These are phyloP conservation scores for Drosophila tsacasi DNA, from an alignment of 1,140 invertebrate species.

Conservation along the genomic window DNA sequence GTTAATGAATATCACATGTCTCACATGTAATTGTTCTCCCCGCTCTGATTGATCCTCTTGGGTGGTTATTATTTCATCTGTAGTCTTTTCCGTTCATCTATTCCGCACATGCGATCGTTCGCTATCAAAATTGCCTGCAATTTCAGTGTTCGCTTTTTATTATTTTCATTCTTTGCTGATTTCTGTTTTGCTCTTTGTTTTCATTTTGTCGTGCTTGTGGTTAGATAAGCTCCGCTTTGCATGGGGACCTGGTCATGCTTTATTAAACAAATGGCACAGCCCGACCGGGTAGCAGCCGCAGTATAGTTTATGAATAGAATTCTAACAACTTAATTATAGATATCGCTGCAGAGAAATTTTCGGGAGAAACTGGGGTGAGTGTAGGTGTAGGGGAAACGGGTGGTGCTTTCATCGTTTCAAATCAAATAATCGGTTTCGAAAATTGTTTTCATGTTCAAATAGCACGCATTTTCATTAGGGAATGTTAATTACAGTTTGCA, in stretches of 20 bases:
- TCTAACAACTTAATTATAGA: constrained; percentile 64
- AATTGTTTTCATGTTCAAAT: background rate
- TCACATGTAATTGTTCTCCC: background rate
- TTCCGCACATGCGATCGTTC: constrained; percentile 34
- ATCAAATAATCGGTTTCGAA: constrained; percentile 4
- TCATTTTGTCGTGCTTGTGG: constrained; percentile 18
- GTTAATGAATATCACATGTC: constrained; percentile 24
- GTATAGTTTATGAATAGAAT: constrained; percentile 56
- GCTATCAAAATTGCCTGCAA: constrained; percentile 43
- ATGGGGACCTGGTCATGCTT: constrained; percentile 52
- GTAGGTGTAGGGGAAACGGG: constrained; percentile 4
- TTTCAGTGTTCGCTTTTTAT: constrained; percentile 19
- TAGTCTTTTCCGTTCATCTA: too few species aligned
- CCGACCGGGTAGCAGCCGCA: constrained; percentile 7
- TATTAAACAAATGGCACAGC: constrained; percentile 55
- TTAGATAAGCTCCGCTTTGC: constrained; percentile 51
- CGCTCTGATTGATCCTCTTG: constrained; percentile 41
- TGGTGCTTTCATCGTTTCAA: background rate
- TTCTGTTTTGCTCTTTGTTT: constrained; percentile 27
- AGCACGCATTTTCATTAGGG: background rate
- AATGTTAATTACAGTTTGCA: background rate
- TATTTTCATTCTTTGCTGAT: constrained; percentile 20
- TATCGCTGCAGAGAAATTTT: constrained; percentile 23
- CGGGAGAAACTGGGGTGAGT: background rate
- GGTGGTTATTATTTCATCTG: constrained; percentile 21